Evolutionary conservation across 2,888 invertebrate species (phyloP), one percentile per base, ranked within the genome.

Genomic region (Pecten maximus): DNA sequence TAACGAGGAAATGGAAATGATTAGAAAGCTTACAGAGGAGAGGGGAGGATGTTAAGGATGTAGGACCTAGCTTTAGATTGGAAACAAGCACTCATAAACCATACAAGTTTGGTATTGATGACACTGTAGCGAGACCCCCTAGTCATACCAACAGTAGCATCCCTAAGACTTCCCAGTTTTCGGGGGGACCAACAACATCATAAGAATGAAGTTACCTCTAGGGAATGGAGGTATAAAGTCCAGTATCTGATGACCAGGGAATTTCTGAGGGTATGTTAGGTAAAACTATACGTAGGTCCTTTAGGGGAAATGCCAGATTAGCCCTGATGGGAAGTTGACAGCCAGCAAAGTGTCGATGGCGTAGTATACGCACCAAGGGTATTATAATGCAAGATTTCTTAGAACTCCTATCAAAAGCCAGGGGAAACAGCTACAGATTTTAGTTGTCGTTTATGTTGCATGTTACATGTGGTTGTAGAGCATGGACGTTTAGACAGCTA

Each of bases 361-460:
- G 89, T n/a, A 87, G 89, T 90, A 88, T 92, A 54, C 40, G 87
- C 23, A 60, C 92, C 19, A 92, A 88, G 89, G 90, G 87, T 19
- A 90, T 89, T 54, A 87, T 90, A 15, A 91, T 92, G 89, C 92
- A 91, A 74, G 87, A 88, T 40, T 91, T 92, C 54, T 90, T 90
- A 44, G n/a, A 90, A 88, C 87, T 88, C 88, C 50, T 88, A 74
- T 60, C 90, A 91, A 88, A 88, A 89, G 39, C 87, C 60, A 16
- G 86, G 87, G 87, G 91, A 91, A 87, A 88, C 89, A 28, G 91
- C 91, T 44, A 89, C 89, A 48, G 39, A 88, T 35, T 92, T 90
- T 91, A 89, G 90, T 23, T 92, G 91, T 40, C n/a, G 92, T 35
- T 48, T 92, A 35, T 89, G 91, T 39, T 54, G 87, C 23, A 23